Percentiles rank a stretch among this genome's conserved stretches.
Evolutionary conservation across 2,797 vertebrate species (phyloP).

Genomic region (Coccyzus lansbergi): DNA sequence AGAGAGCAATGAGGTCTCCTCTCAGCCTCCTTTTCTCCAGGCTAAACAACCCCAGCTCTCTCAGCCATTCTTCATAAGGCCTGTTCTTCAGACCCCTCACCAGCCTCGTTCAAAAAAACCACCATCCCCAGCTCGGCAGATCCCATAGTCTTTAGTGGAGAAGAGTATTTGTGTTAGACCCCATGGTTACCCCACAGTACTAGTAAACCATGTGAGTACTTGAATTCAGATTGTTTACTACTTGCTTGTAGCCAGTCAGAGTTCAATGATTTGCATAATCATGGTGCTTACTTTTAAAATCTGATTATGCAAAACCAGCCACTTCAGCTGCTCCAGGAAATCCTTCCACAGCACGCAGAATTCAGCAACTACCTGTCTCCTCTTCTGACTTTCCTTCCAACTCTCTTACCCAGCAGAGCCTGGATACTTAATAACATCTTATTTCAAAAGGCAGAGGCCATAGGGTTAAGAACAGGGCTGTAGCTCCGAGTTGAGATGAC

Average conservation of each 20-base stretch:
- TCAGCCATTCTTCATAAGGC: too few relatives aligned
- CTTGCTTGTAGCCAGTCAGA: not conserved
- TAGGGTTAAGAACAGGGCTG: not conserved
- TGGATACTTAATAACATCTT: not conserved
- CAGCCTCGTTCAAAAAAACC: too few relatives aligned
- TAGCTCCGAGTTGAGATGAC: not conserved
- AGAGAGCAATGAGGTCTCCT: too few relatives aligned
- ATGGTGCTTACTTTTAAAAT: not conserved
- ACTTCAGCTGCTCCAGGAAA: slow-evolving; percentile 14
- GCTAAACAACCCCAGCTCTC: too few relatives aligned
- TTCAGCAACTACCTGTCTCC: not conserved
- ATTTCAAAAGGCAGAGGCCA: not conserved
- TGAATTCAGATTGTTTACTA: not conserved
- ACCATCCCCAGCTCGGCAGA: not conserved
- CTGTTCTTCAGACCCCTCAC: too few relatives aligned
- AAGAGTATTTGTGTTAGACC: not conserved
- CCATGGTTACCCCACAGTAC: not conserved
- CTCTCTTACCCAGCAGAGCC: not conserved
- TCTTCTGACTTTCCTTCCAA: not conserved
- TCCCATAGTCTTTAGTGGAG: not conserved
- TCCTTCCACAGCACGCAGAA: not conserved
- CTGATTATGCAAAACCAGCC: not conserved
- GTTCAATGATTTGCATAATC: not conserved
- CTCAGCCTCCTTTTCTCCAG: too few relatives aligned
- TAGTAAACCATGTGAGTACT: not conserved